A percentile compares a stretch with the other conserved stretches of the same genome.
Conservation (phyloP, 2,888 invertebrate species). For the Tachystola acroxantha region DNA sequence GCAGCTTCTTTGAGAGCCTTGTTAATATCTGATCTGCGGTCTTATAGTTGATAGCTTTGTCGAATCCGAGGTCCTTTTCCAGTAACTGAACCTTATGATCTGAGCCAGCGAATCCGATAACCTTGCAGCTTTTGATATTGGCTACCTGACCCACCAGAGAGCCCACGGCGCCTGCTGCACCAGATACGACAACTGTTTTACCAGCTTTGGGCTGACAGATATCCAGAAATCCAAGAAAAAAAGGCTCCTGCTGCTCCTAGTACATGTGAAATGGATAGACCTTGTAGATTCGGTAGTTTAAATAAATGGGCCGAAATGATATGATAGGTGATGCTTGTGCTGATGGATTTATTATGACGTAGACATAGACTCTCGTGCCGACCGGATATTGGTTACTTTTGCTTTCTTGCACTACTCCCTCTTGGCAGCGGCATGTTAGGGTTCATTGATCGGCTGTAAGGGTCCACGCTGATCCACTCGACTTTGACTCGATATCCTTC, state of each 20-base stretch:
- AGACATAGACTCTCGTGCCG: constrained; percentile 82
- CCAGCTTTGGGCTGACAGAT: constrained; percentile 82
- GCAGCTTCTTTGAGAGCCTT: constrained; percentile 79
- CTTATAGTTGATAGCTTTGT: constrained; percentile 86
- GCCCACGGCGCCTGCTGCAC: constrained; percentile 87
- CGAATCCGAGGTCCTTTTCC: constrained; percentile 81
- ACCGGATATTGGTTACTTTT: constrained; percentile 78
- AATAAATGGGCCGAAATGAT: constrained; percentile 22
- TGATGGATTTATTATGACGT: constrained; percentile 70
- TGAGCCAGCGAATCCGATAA: constrained; percentile 85
- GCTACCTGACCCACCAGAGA: constrained; percentile 86
- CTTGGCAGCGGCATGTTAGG: constrained; percentile 20
- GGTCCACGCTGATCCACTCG: constrained; percentile 46
- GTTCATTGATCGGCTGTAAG: constrained; percentile 36
- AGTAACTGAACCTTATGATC: constrained; percentile 85
- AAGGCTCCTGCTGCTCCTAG: constrained; percentile 81
- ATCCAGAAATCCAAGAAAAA: constrained; percentile 84
- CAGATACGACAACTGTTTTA: constrained; percentile 83
- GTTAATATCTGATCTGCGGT: constrained; percentile 69
- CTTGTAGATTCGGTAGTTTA: constrained; percentile 73
- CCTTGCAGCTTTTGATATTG: constrained; percentile 80
- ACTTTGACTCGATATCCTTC: constrained; percentile 71
- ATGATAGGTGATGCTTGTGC: constrained; percentile 11
- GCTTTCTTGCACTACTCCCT: constrained; percentile 74
- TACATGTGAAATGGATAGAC: constrained; percentile 69